Base-by-base conservation (phyloP, 2,113 vertebrate genomes). In the Entelurus aequoreus region DNA sequence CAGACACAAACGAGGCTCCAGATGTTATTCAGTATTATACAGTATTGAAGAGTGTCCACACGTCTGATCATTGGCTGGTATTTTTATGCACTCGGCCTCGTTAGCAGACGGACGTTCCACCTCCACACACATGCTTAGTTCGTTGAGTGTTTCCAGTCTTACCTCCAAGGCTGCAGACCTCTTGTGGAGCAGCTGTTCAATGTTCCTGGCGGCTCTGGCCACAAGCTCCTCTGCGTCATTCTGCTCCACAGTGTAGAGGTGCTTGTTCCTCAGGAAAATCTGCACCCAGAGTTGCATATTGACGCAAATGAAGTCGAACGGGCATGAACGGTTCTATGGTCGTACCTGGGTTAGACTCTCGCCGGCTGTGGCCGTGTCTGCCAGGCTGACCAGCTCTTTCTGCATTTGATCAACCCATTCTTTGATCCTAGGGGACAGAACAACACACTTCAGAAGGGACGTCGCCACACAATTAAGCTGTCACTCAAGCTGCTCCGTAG, bases 371-470 rank as follows among this genome's bases (percentile, higher is more conserved):
- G 95, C 95, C 1, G 91, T 93, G 70, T 93, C 92, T 61, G 93
- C 94, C 76, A 99, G 72, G 2, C 87, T 93, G 49, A 98, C 92
- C 0, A 99, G 93, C 71, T 99, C 95, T 76, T 93, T 93, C 81
- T 99, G 95, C 94, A 98, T 97, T 85, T 95, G 94, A 80, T 96
- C 94, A 65, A 97, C 95, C 96, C 96, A 99, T 58, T 93, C 93
- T 77, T 95, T 97, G 84, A 99, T 95, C 79, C 96, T 99, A 72
- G 15, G 68, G 82, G 85, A 15, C 36, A 86, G 81, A 63, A 66
- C 46, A 75, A 73, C 28, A 40, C 46, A 51, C 42, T 66, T 72
- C 48, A 53, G 42, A 72, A 13, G 49, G 65, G 35, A 64, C 68
- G 60, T 65, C 66, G 62, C 62, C 15, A 21, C 3, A 57, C 65